phyloP scores from a whole-genome alignment of 2,113 vertebrate genomes.

The Pavo muticus region DNA sequence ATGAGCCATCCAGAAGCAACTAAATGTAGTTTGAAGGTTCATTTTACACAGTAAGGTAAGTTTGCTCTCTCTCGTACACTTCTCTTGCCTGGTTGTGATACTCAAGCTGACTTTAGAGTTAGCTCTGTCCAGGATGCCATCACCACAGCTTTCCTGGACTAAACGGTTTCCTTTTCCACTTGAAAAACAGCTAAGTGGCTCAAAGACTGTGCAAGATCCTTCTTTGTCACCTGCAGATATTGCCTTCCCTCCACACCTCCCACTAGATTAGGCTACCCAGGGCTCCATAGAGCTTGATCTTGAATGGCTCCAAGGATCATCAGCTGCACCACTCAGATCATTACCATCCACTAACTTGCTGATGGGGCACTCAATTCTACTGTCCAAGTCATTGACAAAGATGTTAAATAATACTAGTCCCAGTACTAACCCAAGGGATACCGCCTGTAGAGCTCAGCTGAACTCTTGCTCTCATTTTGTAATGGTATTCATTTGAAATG shows the following conservation, averaged over 20 bases:
- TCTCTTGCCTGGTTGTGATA: not conserved
- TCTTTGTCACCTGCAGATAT: not conserved
- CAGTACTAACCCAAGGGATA: too few species aligned
- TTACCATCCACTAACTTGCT: too few species aligned
- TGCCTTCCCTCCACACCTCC: not conserved
- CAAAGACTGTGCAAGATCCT: not conserved
- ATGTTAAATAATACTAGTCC: too few species aligned
- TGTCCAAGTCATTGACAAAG: too few species aligned
- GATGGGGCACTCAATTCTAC: too few species aligned
- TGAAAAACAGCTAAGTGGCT: not conserved
- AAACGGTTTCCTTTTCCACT: not conserved
- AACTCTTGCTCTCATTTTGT: too few species aligned
- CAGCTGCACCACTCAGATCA: too few species aligned
- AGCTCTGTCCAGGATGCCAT: not conserved
- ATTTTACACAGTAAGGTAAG: not conserved
- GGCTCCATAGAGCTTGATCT: too few species aligned
- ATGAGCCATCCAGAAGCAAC: not conserved
- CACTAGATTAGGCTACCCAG: too few species aligned
- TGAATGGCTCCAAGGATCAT: too few species aligned
- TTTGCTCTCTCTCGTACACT: not conserved
- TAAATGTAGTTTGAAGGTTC: not conserved
- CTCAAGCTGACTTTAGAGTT: not conserved
- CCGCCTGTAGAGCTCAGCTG: too few species aligned
- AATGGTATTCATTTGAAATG: too few species aligned
- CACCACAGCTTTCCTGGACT: not conserved